Conservation (phyloP, 2,113 vertebrate genomes). For the Ciconia boyciana region DNA sequence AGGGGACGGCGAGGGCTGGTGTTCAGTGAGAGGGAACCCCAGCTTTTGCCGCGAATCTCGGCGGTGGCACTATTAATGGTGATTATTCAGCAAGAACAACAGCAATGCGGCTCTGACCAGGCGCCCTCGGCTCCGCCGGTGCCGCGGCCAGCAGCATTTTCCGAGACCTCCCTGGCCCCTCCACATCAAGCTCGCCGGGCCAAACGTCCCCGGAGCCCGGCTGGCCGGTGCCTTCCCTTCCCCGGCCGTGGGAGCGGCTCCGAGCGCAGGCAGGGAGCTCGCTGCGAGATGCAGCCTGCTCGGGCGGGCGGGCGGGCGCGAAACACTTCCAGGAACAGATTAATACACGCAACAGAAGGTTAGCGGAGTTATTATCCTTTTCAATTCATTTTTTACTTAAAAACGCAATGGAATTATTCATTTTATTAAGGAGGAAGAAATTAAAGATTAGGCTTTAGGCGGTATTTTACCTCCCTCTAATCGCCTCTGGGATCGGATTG, state of each 20-base stretch:
- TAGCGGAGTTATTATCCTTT: constrained; percentile 46
- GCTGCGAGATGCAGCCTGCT: not conserved
- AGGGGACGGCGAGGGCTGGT: not conserved
- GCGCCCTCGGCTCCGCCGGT: not conserved
- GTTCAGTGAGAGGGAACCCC: not conserved
- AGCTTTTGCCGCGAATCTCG: not conserved
- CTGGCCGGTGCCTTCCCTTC: not conserved
- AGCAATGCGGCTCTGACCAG: not conserved
- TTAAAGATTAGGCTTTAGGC: constrained; percentile 52
- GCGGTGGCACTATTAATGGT: not conserved
- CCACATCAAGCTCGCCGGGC: too few species aligned
- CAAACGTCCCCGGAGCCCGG: not conserved
- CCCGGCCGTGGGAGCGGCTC: not conserved
- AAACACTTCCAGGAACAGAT: constrained; percentile 18
- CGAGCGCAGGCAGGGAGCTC: not conserved
- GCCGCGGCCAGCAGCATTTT: not conserved
- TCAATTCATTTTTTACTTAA: constrained; percentile 50
- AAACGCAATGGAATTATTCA: constrained; percentile 44
- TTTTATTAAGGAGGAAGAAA: constrained; percentile 56
- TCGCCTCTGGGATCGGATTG: constrained; percentile 51
- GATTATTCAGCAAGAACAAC: not conserved
- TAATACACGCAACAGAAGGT: constrained; percentile 55
- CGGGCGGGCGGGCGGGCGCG: not conserved
- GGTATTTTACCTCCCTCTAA: constrained; percentile 25
- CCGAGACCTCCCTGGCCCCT: not conserved